Percentiles rank a stretch among this genome's conserved stretches.
These are phyloP conservation scores for Siniperca knerii DNA, from an alignment of 2,113 vertebrate genomes.

Conservation along the genomic window DNA sequence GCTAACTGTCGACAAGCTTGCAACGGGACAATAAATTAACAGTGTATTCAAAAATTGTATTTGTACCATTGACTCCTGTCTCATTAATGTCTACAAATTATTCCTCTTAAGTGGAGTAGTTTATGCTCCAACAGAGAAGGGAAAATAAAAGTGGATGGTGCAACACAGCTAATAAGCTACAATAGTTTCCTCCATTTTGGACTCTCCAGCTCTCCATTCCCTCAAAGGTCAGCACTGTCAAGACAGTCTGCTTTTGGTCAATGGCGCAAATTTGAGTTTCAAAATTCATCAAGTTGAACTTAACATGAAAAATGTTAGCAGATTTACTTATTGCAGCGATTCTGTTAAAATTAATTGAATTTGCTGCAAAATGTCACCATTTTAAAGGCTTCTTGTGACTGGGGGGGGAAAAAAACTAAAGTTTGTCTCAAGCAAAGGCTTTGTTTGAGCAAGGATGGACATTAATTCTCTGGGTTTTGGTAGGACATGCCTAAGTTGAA, in stretches of 20 bases:
- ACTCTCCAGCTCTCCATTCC: not conserved
- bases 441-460: not conserved
- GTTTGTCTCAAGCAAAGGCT: not conserved
- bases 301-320: too few relatives aligned
- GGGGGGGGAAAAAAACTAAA: not conserved
- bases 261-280: not conserved
- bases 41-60: not conserved
- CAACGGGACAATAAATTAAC: not conserved
- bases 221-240: not conserved
- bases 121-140: not conserved
- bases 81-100: not conserved
- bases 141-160: not conserved
- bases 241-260: not conserved
- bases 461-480: not conserved
- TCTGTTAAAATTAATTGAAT: not conserved
- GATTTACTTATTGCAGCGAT: not conserved
- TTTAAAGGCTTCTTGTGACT: not conserved
- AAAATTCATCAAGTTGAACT: not conserved
- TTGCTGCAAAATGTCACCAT: rapidly evolving
- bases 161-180: not conserved
- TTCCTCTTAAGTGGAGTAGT: not conserved
- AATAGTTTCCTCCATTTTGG: not conserved
- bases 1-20: not conserved
- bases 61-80: not conserved
- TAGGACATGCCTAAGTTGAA: not conserved